Evolutionary conservation across 1,140 invertebrate genomes (phyloP).

Genomic region (Leptoteleia sp.): DNA sequence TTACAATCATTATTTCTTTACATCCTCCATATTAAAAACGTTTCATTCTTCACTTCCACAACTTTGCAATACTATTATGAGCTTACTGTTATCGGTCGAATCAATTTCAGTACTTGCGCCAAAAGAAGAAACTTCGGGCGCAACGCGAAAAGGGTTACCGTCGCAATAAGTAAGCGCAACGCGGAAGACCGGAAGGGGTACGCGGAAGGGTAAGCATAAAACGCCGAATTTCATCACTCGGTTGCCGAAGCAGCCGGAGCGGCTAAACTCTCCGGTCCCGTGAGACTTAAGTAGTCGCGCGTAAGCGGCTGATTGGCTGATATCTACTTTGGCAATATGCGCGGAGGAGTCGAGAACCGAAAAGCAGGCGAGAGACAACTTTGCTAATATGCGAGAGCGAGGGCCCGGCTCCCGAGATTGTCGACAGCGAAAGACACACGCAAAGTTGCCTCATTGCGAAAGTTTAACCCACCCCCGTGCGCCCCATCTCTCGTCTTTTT

Average conservation of each 20-base stretch:
- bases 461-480: no score
- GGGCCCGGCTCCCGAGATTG: conserved; percentile 64
- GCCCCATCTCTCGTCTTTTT: no score
- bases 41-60: no score
- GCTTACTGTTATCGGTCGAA: no score
- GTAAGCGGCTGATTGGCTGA: conserved; percentile 56
- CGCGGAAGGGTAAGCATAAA: conserved; percentile 46
- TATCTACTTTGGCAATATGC: conserved; percentile 67
- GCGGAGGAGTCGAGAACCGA: conserved; percentile 48
- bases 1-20: no score
- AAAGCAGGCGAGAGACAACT: conserved; percentile 66
- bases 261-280: conserved; percentile 47
- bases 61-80: no score
- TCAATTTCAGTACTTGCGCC: no score
- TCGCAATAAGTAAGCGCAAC: conserved; percentile 21
- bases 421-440: conserved; percentile 69
- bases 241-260: conserved; percentile 18
- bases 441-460: conserved; percentile 69
- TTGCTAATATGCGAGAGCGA: conserved; percentile 68
- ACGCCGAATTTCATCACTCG: conserved; percentile 59
- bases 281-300: conserved; percentile 58
- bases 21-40: no score
- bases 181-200: conserved; percentile 36
- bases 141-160: conserved; percentile 18
- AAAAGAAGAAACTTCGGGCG: no score